Conservation (phyloP, 2,797 vertebrate species). For the Anisognathus igniventris region DNA sequence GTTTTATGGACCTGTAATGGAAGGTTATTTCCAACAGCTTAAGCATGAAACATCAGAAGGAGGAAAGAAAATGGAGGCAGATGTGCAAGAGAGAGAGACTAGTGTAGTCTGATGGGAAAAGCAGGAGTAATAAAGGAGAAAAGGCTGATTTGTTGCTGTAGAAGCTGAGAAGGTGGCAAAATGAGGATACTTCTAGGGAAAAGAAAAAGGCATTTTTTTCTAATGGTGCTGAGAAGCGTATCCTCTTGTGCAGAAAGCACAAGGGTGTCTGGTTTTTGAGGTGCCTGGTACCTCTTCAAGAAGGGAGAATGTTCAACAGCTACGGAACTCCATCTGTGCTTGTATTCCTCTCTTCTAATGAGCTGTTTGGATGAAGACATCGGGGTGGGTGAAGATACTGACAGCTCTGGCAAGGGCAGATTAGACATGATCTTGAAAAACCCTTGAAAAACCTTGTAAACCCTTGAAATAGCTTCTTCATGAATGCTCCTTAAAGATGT, state of each 20-base stretch:
- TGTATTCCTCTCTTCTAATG: neutral
- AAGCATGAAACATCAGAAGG: neutral
- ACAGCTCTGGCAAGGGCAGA: neutral
- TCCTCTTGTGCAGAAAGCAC: neutral
- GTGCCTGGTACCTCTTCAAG: neutral
- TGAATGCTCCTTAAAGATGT: neutral
- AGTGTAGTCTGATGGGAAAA: neutral
- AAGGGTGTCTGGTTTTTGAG: accelerated
- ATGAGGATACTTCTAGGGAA: neutral
- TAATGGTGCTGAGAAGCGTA: neutral
- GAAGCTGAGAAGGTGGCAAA: neutral
- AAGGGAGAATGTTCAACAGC: neutral
- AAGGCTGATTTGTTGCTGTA: neutral
- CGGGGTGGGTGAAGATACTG: neutral
- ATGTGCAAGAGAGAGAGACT: neutral
- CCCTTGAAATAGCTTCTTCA: neutral
- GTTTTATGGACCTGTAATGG: neutral
- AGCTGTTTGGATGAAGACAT: neutral
- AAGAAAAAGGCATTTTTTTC: neutral
- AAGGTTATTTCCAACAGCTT: neutral
- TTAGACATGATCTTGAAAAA: neutral
- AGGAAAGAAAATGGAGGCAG: neutral
- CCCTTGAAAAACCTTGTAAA: too few relatives aligned
- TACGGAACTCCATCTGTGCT: neutral
- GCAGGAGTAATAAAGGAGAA: neutral